Evolutionary conservation across 2,113 vertebrate species (phyloP).

Genomic region (Physeter macrocephalus): DNA sequence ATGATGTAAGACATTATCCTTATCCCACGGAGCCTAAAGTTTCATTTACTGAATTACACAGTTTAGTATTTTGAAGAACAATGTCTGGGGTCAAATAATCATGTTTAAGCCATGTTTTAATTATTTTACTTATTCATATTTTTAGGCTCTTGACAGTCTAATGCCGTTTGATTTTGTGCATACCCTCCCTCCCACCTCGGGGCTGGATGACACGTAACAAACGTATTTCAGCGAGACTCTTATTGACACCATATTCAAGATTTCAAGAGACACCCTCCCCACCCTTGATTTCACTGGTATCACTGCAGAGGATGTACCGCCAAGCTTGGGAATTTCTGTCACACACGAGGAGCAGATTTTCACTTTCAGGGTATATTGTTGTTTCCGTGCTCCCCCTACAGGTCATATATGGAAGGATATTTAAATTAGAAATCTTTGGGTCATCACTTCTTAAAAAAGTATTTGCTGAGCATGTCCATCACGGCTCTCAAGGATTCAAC

Average conservation of each 20-base stretch:
- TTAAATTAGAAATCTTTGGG: neutral
- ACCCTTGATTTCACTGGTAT: neutral
- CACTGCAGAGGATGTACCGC: neutral
- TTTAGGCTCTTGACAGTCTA: neutral
- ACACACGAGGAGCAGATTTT: neutral
- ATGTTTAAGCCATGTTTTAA: neutral
- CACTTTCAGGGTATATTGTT: neutral
- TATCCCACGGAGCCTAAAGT: neutral
- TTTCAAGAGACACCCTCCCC: neutral
- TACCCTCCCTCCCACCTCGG: neutral
- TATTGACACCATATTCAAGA: neutral
- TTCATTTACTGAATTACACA: neutral
- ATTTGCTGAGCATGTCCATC: neutral
- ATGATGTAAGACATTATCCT: neutral
- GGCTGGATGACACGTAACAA: neutral
- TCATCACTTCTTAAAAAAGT: neutral
- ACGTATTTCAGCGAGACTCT: neutral
- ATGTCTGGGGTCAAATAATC: neutral
- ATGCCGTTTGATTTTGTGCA: neutral
- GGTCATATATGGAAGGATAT: neutral
- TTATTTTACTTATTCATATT: neutral
- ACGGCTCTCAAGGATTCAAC: neutral
- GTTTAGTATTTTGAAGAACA: neutral
- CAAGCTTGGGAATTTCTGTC: neutral
- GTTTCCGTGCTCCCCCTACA: constrained; percentile 44